phyloP scores from a whole-genome alignment of 2,113 vertebrate genomes.

The Merops nubicus region DNA sequence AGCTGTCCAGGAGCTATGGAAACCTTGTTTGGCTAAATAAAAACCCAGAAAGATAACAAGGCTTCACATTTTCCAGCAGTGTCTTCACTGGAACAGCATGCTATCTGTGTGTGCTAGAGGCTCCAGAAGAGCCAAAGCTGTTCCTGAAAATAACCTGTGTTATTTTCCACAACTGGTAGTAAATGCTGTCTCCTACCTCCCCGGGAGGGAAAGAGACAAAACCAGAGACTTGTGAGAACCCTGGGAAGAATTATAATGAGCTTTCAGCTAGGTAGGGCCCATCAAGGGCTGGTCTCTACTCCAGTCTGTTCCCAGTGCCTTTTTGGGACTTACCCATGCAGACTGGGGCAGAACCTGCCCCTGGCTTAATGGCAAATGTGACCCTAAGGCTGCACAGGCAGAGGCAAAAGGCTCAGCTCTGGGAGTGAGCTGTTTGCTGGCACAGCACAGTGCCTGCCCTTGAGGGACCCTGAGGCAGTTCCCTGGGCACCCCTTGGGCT shows the following conservation, averaged over 20 bases:
- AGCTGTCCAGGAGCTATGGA: constrained; percentile 24
- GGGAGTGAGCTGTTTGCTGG: background rate
- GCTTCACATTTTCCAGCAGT: constrained; percentile 43
- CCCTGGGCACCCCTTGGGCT: background rate
- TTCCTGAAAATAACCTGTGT: background rate
- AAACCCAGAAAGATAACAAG: background rate
- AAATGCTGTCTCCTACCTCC: background rate
- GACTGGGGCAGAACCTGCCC: background rate
- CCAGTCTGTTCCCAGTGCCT: background rate
- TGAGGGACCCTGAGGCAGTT: background rate
- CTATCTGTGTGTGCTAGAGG: background rate
- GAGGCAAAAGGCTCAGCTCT: background rate
- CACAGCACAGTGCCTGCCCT: rapidly evolving
- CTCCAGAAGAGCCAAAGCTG: background rate
- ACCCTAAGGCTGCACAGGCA: background rate
- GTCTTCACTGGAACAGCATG: background rate
- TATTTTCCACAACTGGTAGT: background rate
- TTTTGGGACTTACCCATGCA: background rate
- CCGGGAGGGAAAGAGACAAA: background rate
- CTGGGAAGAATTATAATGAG: background rate
- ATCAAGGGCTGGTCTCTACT: background rate
- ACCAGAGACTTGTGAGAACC: background rate
- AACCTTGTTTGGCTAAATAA: constrained; percentile 39
- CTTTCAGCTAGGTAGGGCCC: background rate
- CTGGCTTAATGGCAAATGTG: background rate